Evolutionary conservation across 2,113 vertebrate species (phyloP), one percentile per base, ranked within the genome.

Genomic region (Hassar affinis): DNA sequence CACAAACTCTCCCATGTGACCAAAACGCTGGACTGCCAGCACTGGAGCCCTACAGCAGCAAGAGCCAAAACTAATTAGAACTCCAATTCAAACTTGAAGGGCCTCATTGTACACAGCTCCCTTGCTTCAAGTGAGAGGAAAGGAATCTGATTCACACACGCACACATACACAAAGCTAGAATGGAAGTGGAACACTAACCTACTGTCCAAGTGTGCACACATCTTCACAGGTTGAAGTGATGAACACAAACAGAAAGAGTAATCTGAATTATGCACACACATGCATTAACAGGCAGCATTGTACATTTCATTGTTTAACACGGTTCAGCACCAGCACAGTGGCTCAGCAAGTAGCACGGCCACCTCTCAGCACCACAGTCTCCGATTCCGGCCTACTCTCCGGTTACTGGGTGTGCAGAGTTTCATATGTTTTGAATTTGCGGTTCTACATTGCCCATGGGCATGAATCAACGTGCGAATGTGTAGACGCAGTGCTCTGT

Each of bases 41-140:
- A 59, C 85, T 85, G 89, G 86, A 90, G 85, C 57, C 88, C 84
- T 83, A 88, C 85, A 66, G 69, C 76, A 61, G 83, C 86, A 91
- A 90, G 87, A 92, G 93, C 93, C 93, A 94, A 94, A 93, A 93
- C 88, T 91, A 94, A 94, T 95, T 94, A 94, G 91, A 89, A 82
- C 78, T 88, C 89, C 93, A 94, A 94, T 93, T 89, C 89, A 93
- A 94, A 94, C 91, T 93, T 93, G 91, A 93, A 93, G 93, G 92
- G 90, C 92, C 90, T 89, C 88, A 92, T 94, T 94, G 93, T 93
- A 89, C 85, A 92, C 93, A 89, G 90, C 93, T 94, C 93, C 93
- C 90, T 88, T 88, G 90, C 92, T 93, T 91, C 91, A 93, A 93
- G 92, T 92, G 90, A 93, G 91, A 88, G 91, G 88, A 93, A 92